Evolutionary conservation across 2,888 invertebrate genomes (phyloP).

Genomic region (Nemotelus pantherinus): DNA sequence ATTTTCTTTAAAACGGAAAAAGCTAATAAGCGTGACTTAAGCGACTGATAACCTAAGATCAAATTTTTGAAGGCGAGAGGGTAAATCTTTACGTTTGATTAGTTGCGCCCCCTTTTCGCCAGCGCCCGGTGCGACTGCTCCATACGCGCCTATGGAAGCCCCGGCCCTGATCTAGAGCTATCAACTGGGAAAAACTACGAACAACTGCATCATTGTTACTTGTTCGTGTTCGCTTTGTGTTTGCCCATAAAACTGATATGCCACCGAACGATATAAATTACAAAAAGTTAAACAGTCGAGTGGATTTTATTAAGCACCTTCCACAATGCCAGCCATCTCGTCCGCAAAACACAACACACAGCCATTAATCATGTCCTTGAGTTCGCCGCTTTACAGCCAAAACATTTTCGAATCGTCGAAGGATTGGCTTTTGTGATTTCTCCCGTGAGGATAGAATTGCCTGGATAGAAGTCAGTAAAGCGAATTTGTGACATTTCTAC

Average conservation of each 20-base stretch:
- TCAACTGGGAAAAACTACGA: background rate
- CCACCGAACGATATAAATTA: slow-evolving; percentile 28
- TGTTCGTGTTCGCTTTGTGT: slow-evolving; percentile 13
- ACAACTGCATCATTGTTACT: slow-evolving; percentile 18
- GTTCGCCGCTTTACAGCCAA: background rate
- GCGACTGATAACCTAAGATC: too few relatives aligned
- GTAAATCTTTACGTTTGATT: too few relatives aligned
- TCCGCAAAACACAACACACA: slow-evolving; percentile 2
- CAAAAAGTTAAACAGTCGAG: slow-evolving; percentile 35
- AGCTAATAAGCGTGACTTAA: too few relatives aligned
- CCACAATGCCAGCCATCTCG: background rate
- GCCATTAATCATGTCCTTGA: slow-evolving; percentile 34
- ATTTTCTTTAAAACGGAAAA: too few relatives aligned
- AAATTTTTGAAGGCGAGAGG: too few relatives aligned
- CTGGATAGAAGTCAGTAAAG: background rate
- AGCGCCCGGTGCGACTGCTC: too few relatives aligned
- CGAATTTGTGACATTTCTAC: slow-evolving; percentile 6
- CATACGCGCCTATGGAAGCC: too few relatives aligned
- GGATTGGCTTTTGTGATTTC: too few relatives aligned
- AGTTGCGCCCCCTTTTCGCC: too few relatives aligned
- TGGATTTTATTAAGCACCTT: slow-evolving; percentile 27
- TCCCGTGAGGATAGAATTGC: too few relatives aligned
- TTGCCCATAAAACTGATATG: background rate
- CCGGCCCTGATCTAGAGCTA: too few relatives aligned
- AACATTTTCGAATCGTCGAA: too few relatives aligned